Evolutionary conservation across 2,888 invertebrate species (phyloP), one percentile per base, ranked within the genome.

Genomic region (Pocota personata): DNA sequence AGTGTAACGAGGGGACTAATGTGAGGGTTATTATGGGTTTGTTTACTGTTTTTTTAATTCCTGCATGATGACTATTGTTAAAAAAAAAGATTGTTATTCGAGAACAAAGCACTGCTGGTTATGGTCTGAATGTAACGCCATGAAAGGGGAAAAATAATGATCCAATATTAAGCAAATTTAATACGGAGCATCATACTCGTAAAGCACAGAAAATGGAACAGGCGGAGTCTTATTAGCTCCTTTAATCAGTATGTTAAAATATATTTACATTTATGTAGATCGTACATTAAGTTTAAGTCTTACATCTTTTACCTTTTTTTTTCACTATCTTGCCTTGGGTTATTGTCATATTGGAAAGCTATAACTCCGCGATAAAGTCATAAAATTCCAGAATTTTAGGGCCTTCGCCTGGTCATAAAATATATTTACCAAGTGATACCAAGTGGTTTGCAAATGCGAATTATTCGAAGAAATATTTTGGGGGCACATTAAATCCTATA

Each of bases 31-130:
- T 82, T 82, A 77, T 72, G 80, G 60, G 67, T 72, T 72, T 86
- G 84, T 86, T 86, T 84, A 80, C 84, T 71, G 75, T 80, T 76
- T 79, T n/a, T 76, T 80, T 79, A 75, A 86, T 86, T 80, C 76
- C 35, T 24, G 21, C 48, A 67, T 67, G 21, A 80, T 80, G 66
- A 30, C 58, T 69, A 50, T 62, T 40, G 64, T 48, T 43, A 43
- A 27, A 52, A 52, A 37, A 40, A 57, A 73, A 46, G 27, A 40
- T 40, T 67, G 71, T 73, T 30, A 35, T 43, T 50, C 40, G 55
- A 37, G 69, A 57, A 71, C 69, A 76, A 57, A 40, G 55, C 7
- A n/a, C 24, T 40, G 48, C 7, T 66, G 50, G 27, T 16, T 58
- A 19, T 14, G 48, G 58, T 32, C 35, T 43, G 12, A 72, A 69